Evolutionary conservation across 2,113 vertebrate genomes (phyloP), one percentile per base, ranked within the genome.

Genomic region (Prietella phreatophila): DNA sequence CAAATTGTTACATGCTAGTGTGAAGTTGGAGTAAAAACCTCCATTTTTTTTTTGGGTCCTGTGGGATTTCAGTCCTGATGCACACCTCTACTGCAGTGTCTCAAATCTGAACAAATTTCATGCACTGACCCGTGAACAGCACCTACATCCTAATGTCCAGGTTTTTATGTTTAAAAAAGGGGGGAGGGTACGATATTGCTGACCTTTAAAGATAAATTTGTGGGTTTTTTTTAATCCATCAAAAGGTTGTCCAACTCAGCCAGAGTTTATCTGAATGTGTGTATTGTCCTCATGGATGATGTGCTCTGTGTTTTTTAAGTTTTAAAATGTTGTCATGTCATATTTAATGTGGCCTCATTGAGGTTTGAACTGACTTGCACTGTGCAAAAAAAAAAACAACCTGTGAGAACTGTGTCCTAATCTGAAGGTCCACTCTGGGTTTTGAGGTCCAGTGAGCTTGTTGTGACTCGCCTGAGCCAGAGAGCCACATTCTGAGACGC

Each of bases 401-500:
- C 42, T 8, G 42, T 47, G 42, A 47, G 14, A n/a, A 60, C 19
- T 3, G 20, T 7, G 63, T 25, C 83, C 50, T 33, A 73, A 56
- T 25, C 9, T 73, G 5, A 53, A 76, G 81, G 80, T 83, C 80
- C 55, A 15, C 67, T 61, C 82, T 50, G 17, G 25, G 19, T 58
- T 90, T 85, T 90, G 89, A 82, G 93, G 88, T 80, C 88, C 65
- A 80, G 63, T 39, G 76, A 25, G 89, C 94, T 69, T 93, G 93
- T 87, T 89, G 88, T n/a, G 92, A 88, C 93, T 91, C 92, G 93
- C 93, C 89, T 71, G 27, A 80, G 90, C 88, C 50, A 1, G 4
- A 85, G 85, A 90, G 84, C 87, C 90, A 89, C 93, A 93, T 94
- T 94, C 93, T 94, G 85, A 91, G 92, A 92, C 91, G 10, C 93